A percentile compares a stretch with the other conserved stretches of the same genome.
Evolutionary conservation across 2,797 vertebrate species (phyloP).

Genomic region (Microhierax caerulescens): DNA sequence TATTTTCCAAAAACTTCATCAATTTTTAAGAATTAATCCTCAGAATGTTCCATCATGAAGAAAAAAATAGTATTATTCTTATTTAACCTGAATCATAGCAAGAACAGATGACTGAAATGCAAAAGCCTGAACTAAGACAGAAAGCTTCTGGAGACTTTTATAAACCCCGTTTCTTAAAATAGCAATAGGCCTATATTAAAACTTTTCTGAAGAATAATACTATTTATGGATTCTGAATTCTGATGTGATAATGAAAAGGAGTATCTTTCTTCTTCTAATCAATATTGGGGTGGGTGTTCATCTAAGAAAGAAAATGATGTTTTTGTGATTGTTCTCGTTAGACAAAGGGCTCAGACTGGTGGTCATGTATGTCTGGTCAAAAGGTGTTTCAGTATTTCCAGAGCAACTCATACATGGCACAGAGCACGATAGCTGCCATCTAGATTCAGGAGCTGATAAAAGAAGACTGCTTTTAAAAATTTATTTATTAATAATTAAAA

Average conservation of each 20-base stretch:
- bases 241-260: background rate
- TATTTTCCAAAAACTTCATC: background rate
- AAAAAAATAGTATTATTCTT: background rate
- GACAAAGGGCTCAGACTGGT: background rate
- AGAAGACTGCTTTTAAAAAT: background rate
- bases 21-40: background rate
- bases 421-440: background rate
- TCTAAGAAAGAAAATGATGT: background rate
- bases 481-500: background rate
- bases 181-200: background rate
- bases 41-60: background rate
- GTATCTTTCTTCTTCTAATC: background rate
- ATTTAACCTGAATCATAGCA: background rate
- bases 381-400: background rate
- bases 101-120: background rate
- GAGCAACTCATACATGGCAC: background rate
- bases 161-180: background rate
- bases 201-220: background rate
- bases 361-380: rapidly evolving
- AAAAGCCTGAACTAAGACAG: background rate
- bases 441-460: background rate
- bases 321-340: background rate
- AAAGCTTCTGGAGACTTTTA: background rate
- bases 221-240: background rate
- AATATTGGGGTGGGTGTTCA: background rate